Percentiles rank a stretch among this genome's conserved stretches.
Conservation (phyloP, 2,888 invertebrate genomes). For the Diarsia rubi region DNA sequence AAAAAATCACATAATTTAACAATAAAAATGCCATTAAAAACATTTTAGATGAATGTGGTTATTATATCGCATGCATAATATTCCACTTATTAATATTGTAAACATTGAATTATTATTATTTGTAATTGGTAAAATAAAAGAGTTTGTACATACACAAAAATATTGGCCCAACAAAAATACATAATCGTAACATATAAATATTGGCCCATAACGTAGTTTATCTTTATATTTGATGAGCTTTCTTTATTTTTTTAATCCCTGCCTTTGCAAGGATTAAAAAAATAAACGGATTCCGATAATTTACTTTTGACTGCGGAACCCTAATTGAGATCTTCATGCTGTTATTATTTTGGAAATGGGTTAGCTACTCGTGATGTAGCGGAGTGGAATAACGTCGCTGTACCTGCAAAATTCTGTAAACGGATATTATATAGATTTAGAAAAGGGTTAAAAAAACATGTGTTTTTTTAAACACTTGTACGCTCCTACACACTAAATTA, state of each 20-base stretch:
- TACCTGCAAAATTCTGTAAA: too few relatives aligned
- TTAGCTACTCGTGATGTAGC: neutral
- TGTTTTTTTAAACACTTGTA: too few relatives aligned
- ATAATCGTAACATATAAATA: neutral
- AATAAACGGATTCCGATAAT: neutral
- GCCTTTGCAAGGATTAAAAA: neutral
- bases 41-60: slow-evolving; percentile 16
- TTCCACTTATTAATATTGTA: slow-evolving; percentile 1
- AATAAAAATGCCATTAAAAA: slow-evolving; percentile 56
- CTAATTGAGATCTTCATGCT: neutral
- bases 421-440: too few relatives aligned
- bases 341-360: slow-evolving; percentile 3
- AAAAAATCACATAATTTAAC: slow-evolving; percentile 70
- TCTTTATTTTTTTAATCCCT: too few relatives aligned
- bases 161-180: too few relatives aligned
- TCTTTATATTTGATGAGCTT: neutral
- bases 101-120: neutral
- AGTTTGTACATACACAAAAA: slow-evolving; percentile 17
- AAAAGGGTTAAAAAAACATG: too few relatives aligned
- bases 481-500: too few relatives aligned
- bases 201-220: neutral
- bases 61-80: slow-evolving; percentile 25
- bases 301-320: neutral
- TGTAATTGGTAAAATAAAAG: slow-evolving; percentile 7
- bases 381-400: neutral